Evolutionary conservation across 2,888 invertebrate species (phyloP), one percentile per base, ranked within the genome.

Genomic region (Cosmopolites sordidus): DNA sequence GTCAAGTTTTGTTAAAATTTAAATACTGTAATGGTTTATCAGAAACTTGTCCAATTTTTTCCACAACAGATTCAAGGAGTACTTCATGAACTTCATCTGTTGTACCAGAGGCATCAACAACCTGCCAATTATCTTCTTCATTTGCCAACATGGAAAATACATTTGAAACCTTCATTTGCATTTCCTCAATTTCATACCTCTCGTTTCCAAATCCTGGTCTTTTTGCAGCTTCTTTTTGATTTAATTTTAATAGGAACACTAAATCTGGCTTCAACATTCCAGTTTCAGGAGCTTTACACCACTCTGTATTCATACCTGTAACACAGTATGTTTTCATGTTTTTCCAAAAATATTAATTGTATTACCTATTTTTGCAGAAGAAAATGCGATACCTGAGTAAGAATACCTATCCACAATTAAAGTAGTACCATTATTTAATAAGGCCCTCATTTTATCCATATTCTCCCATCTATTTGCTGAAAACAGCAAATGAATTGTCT

Each of bases 381-480:
- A 84, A 69, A 86, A 97, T 1, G 92, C 93, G 15, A 92, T 87
- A 16, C 96, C 96, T 9, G 95, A 95, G 73, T 83, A 93, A n/a
- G 90, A 88, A 75, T 95, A 99, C 68, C 99, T 81, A 71, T 99
- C 99, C 1, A 95, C 83, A 55, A 99, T 79, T 3, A 99, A 69
- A 1, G 88, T 91, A 0, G 79, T 83, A 4, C 98, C 98, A 4
- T 76, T 71, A 38, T 79, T 66, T 16, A 99, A 68, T 1, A 78
- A 70, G 16, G 81, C 73, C 27, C 79, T 76, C 62, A 98, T 89
- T 61, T 81, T 77, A 47, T 80, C 81, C 60, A 80, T 80, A 54
- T 79, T 76, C 73, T 97, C 96, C 96, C 97, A 97, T 53, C 99
- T 83, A 75, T 99, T 98, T 0, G 94, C 91, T 0, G 94, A 85